Conservation (phyloP, 1,140 invertebrate genomes). For the Ladona fulva region DNA sequence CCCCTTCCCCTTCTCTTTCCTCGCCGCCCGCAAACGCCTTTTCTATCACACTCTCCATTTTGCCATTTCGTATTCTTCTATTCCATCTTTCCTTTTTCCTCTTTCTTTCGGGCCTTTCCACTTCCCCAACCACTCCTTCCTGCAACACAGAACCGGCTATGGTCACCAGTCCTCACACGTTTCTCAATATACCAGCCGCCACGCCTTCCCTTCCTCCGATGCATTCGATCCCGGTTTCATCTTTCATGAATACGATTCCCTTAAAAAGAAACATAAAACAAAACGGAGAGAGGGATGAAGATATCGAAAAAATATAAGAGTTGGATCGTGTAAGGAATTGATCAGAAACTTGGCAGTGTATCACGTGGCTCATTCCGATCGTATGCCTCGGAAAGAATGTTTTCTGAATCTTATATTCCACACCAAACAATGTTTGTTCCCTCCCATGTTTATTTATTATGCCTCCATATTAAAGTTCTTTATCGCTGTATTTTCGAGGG, state of each 20-base stretch:
- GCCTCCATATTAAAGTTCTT: neutral
- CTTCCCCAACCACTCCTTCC: no score
- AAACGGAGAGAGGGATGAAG: neutral
- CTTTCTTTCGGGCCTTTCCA: no score
- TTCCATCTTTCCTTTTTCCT: no score
- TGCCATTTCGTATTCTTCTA: no score
- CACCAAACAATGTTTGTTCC: neutral
- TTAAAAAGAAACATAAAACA: conserved; percentile 9
- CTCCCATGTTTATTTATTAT: neutral
- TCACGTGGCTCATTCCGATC: neutral
- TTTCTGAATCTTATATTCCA: neutral
- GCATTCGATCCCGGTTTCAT: neutral
- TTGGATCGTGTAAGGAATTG: conserved; percentile 1
- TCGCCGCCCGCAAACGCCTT: no score
- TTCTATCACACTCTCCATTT: no score
- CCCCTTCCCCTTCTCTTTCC: no score
- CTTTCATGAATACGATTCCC: conserved; percentile 7
- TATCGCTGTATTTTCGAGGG: neutral
- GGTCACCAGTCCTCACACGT: neutral
- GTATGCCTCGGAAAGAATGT: neutral
- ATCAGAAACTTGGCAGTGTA: neutral
- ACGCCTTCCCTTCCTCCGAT: neutral
- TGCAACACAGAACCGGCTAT: neutral
- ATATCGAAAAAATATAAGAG: neutral
- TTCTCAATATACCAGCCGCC: neutral